Base-by-base conservation (phyloP, 2,888 invertebrate species). In the Exocentrus adspersus region DNA sequence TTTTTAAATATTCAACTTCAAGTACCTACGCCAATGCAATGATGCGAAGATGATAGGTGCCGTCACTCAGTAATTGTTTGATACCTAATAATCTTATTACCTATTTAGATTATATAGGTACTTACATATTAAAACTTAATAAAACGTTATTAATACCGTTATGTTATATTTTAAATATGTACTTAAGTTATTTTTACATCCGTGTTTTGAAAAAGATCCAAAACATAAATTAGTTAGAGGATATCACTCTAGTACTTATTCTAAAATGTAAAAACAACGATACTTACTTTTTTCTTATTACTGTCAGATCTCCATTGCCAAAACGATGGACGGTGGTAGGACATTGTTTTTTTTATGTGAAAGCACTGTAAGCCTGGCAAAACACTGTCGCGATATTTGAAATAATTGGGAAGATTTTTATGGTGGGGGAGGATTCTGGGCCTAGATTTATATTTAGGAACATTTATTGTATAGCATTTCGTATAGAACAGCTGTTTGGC, bases 261-360 rank as follows among this genome's bases (percentile, higher is more conserved):
- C 9, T 28, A 48, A 51, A 24, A 24, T 16, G 17, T 51, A 53
- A 37, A n/a, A 37, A 12, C 42, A 30, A 53, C 54, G 21, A 10
- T 64, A 79, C 83, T 85, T 72, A 86, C 86, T 75, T 81, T 84
- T 77, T 80, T 81, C 74, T 79, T 81, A 65, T 76, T 72, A 50
- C 70, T 68, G 28, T 75, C 71, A 42, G 77, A 63, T 51, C 79
- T 72, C 74, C 84, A 86, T 62, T 86, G 85, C 89, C 89, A 89
- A 81, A 89, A 89, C 48, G 88, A 84, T 50, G 89, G 88, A 71
- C 89, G 84, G 78, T 88, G 87, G 80, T 87, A 87, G 78, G 87
- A 85, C 87, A 87, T 87, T 66, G 43, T 76, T 72, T 71, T 72
- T 72, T 68, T 63, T 69, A 70, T 70, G 69, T 64, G 67, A 72